Conservation (phyloP, 2,113 vertebrate species). For the Willisornis vidua region DNA sequence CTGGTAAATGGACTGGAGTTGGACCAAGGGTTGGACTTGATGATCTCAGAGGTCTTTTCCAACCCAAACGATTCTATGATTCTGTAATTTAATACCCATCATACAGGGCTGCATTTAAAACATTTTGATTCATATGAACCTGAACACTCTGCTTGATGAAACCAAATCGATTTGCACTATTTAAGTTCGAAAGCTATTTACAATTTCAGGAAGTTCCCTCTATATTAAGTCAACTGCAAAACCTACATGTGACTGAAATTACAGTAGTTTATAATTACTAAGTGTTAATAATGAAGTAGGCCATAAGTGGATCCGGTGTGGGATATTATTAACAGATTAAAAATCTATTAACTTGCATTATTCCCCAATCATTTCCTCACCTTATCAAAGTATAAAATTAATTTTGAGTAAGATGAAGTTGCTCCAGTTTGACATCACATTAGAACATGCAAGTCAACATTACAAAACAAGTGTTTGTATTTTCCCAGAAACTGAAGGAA, state of each 20-base stretch:
- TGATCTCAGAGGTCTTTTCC: no score
- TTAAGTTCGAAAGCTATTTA: not conserved
- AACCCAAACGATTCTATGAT: no score
- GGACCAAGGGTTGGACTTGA: no score
- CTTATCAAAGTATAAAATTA: not conserved
- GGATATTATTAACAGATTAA: not conserved
- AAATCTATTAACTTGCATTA: not conserved
- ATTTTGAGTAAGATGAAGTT: not conserved
- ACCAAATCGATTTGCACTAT: not conserved
- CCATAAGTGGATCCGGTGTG: not conserved
- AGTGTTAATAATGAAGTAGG: not conserved
- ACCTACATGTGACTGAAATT: not conserved
- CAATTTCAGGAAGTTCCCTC: not conserved
- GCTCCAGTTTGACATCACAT: not conserved
- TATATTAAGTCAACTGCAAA: not conserved
- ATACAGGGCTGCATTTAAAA: not conserved
- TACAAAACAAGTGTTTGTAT: not conserved
- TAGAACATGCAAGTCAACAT: not conserved
- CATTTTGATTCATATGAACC: not conserved
- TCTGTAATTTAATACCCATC: not conserved
- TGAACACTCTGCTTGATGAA: not conserved
- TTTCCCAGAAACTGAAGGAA: slow-evolving; percentile 1
- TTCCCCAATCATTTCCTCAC: not conserved
- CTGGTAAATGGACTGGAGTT: no score
- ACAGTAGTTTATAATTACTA: not conserved